Evolutionary conservation across 2,113 vertebrate genomes (phyloP).

Genomic region (Sminthopsis crassicaudata): DNA sequence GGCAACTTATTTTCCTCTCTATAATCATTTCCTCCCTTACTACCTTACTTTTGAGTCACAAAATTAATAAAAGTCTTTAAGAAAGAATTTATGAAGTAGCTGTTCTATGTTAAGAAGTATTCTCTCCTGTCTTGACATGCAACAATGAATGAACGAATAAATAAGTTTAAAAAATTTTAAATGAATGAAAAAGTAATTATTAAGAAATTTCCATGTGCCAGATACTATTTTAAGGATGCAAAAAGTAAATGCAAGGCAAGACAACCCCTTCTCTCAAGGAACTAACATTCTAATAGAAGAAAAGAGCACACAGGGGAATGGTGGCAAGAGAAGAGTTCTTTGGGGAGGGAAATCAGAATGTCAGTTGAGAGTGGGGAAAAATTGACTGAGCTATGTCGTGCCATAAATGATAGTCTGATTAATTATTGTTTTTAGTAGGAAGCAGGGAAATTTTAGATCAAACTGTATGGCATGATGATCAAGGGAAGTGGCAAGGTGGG

Average conservation of each 20-base stretch:
- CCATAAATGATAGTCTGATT: not conserved
- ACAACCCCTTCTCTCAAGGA: not conserved
- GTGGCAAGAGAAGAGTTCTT: not conserved
- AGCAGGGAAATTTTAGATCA: not conserved
- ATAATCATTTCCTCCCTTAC: not conserved
- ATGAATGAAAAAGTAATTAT: not conserved
- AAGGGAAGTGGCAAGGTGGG: no score
- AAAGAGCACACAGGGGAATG: not conserved
- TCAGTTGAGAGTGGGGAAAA: not conserved
- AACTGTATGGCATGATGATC: no score
- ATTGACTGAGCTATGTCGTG: not conserved
- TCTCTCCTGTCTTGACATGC: not conserved
- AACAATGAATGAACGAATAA: not conserved
- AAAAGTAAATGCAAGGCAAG: not conserved
- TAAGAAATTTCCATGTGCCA: not conserved
- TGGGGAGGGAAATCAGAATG: not conserved
- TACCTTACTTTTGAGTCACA: not conserved
- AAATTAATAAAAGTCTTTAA: not conserved
- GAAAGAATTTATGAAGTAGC: not conserved
- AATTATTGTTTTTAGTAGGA: not conserved
- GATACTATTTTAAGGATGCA: not conserved
- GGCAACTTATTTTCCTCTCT: not conserved
- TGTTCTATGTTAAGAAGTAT: not conserved
- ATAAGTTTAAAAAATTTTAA: not conserved
- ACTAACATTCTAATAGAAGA: not conserved